Evolutionary conservation across 2,797 vertebrate species (phyloP).

Genomic region (Falco novaeseelandiae): DNA sequence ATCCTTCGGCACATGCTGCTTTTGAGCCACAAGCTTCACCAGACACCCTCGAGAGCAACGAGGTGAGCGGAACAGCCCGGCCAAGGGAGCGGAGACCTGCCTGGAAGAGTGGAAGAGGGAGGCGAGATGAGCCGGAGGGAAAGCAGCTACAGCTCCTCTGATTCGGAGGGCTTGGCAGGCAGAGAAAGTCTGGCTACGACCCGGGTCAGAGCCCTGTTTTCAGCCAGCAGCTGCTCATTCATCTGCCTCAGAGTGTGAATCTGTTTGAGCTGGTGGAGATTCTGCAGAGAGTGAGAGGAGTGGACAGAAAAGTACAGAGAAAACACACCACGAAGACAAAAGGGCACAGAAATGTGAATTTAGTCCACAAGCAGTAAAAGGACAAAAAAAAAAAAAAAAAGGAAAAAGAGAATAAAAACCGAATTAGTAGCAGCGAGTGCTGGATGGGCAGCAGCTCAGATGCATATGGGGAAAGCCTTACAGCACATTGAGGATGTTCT

Average conservation of each 20-base stretch:
- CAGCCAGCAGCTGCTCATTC: conserved; percentile 90
- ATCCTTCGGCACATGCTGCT: not conserved
- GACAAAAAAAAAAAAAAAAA: not conserved
- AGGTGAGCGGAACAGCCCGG: not conserved
- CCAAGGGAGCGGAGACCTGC: conserved; percentile 81
- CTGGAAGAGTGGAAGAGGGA: conserved; percentile 82
- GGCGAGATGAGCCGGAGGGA: conserved; percentile 76
- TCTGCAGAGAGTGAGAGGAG: conserved; percentile 84
- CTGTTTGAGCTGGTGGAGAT: conserved; percentile 90
- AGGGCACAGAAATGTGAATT: conserved; percentile 65
- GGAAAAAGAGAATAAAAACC: not conserved
- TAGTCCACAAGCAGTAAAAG: conserved; percentile 39
- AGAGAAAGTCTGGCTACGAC: conserved; percentile 89
- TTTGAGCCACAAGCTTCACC: not conserved
- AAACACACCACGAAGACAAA: conserved; percentile 67
- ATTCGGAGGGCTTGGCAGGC: conserved; percentile 85
- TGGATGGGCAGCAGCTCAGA: not conserved
- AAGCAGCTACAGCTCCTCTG: conserved; percentile 90
- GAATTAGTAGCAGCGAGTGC: conserved; percentile 7
- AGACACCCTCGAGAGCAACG: not conserved
- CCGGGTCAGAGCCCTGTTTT: conserved; percentile 93
- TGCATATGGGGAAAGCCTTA: not conserved
- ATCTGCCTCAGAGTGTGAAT: conserved; percentile 89
- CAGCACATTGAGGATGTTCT: not conserved
- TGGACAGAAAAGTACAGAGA: conserved; percentile 71